Evolutionary conservation across 2,888 invertebrate genomes (phyloP).

Genomic region (Drosophila kuntzei): DNA sequence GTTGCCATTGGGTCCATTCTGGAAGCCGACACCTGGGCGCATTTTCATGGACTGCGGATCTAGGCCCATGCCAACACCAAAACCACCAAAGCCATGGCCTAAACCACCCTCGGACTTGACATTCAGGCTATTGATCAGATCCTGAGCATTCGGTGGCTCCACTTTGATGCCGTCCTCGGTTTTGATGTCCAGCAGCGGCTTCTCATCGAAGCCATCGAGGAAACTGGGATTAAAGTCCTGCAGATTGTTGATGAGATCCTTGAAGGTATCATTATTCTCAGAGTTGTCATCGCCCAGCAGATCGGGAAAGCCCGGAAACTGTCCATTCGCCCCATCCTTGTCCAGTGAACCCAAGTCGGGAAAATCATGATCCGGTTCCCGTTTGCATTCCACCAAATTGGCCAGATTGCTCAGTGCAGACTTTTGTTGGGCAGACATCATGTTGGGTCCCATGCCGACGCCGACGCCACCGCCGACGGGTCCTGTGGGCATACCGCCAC

Average conservation of each 20-base stretch:
- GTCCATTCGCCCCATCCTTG: conserved; percentile 91
- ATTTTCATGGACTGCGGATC: conserved; percentile 74
- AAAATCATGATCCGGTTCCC: conserved; percentile 94
- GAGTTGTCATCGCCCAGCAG: conserved; percentile 94
- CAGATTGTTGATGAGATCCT: conserved; percentile 94
- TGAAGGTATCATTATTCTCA: conserved; percentile 92
- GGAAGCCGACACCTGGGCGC: conserved; percentile 54
- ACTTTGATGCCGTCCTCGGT: conserved; percentile 85
- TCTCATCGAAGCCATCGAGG: conserved; percentile 91
- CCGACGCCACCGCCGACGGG: conserved; percentile 80
- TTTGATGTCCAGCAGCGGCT: conserved; percentile 85
- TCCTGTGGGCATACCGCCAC: conserved; percentile 58
- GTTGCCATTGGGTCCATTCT: conserved; percentile 57
- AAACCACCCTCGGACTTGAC: conserved; percentile 84
- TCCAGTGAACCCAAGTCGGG: conserved; percentile 94
- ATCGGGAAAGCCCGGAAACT: conserved; percentile 92
- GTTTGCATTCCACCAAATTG: conserved; percentile 92
- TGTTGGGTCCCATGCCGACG: conserved; percentile 62
- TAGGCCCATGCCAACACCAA: conserved; percentile 67
- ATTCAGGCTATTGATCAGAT: conserved; percentile 85
- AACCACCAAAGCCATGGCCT: conserved; percentile 83
- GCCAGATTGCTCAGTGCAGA: conserved; percentile 87
- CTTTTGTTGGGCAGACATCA: conserved; percentile 78
- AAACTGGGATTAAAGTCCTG: conserved; percentile 93
- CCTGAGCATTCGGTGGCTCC: conserved; percentile 85